Conservation (phyloP, 35 echinoderm and acorn worm species). For the Patiria miniata region DNA sequence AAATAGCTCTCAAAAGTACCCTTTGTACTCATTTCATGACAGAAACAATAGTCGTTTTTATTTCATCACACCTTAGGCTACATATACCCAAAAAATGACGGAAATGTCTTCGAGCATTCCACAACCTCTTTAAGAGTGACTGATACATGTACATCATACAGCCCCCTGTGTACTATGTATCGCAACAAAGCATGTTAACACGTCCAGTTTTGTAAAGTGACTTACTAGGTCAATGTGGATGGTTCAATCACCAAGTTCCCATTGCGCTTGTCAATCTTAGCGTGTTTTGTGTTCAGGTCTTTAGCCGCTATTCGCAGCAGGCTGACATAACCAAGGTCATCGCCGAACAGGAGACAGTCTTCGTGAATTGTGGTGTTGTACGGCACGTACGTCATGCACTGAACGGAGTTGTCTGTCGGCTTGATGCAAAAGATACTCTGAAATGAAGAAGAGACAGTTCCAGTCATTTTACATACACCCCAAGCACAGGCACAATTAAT, state of each 20-base stretch:
- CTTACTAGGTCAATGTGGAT: constrained; percentile 86
- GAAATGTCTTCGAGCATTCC: no score
- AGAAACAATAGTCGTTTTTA: no score
- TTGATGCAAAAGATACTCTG: constrained; percentile 94
- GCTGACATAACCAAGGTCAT: constrained; percentile 92
- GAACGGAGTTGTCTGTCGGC: constrained; percentile 88
- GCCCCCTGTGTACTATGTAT: no score
- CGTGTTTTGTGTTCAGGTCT: constrained; percentile 98
- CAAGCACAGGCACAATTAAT: no score
- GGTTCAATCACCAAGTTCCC: constrained; percentile 88
- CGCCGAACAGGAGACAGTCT: constrained; percentile 85
- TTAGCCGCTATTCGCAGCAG: constrained; percentile 92
- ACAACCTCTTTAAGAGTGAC: no score
- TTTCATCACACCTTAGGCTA: no score
- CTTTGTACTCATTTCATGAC: no score
- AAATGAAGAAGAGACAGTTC: background rate
- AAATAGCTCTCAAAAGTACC: no score
- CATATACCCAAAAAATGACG: no score
- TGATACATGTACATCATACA: no score
- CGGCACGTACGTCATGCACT: constrained; percentile 94
- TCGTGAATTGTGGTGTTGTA: constrained; percentile 86
- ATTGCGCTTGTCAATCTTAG: constrained; percentile 84
- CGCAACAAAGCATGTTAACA: no score
- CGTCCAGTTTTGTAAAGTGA: background rate
- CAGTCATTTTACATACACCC: background rate